Evolutionary conservation across 2,888 invertebrate genomes (phyloP).

Genomic region (Zhuqinia jingwanae): DNA sequence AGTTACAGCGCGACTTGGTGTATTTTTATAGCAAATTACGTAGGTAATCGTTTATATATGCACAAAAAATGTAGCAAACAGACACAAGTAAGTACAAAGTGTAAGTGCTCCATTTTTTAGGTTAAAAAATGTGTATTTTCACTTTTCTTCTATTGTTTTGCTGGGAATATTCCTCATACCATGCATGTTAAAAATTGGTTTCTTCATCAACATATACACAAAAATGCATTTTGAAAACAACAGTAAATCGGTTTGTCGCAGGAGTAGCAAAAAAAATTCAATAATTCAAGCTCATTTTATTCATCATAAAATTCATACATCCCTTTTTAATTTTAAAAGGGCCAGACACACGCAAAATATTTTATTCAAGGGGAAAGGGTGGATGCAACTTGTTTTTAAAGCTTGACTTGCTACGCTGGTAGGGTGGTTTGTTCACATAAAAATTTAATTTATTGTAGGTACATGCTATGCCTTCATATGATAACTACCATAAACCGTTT

Average conservation of each 20-base stretch:
- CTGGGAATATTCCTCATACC: neutral
- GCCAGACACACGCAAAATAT: conserved; percentile 12
- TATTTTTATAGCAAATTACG: no score
- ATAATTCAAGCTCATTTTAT: no score
- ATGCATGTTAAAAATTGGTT: neutral
- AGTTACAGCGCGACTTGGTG: no score
- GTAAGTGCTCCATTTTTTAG: conserved; percentile 21
- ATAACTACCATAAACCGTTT: no score
- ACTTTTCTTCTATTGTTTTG: conserved; percentile 60
- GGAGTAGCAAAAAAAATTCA: no score
- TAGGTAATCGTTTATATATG: no score
- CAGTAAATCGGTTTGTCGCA: no score
- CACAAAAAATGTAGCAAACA: no score
- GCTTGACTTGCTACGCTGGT: neutral
- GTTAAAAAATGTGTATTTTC: conserved; percentile 31
- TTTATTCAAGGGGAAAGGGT: neutral
- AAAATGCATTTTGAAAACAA: no score
- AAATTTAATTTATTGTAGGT: neutral
- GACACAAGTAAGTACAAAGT: no score
- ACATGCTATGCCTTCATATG: neutral
- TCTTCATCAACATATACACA: no score
- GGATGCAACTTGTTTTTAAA: neutral
- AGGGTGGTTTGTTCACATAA: neutral
- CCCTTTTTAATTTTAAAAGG: neutral
- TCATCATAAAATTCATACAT: no score